phyloP scores from a whole-genome alignment of 35 echinoderm and acorn worm genomes.

The Apostichopus parvimensis region DNA sequence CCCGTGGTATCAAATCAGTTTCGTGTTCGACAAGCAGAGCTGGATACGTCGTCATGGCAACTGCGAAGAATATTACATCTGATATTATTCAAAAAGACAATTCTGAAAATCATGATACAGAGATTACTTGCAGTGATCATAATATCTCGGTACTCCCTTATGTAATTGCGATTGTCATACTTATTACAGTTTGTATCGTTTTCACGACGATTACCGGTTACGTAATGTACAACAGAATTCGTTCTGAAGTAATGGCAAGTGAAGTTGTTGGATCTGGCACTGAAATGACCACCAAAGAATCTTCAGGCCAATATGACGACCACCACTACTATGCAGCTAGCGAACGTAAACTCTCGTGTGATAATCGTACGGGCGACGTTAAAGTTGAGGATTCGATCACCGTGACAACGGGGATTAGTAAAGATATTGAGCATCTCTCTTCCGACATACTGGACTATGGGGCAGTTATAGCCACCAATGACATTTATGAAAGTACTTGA shows the following conservation, averaged over 20 bases:
- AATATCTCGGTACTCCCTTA: neutral
- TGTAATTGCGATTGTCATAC: neutral
- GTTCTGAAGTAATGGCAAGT: neutral
- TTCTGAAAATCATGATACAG: neutral
- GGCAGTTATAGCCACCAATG: neutral
- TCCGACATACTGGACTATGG: neutral
- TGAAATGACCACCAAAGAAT: neutral
- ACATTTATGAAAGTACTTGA: too few relatives aligned
- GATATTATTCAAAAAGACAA: neutral
- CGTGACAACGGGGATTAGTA: neutral
- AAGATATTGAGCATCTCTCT: neutral
- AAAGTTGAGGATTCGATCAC: neutral
- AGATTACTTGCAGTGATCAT: too few relatives aligned
- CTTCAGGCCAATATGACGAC: neutral
- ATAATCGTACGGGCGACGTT: neutral
- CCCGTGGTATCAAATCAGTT: neutral
- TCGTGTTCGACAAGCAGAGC: slow-evolving; percentile 3
- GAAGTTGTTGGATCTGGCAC: neutral
- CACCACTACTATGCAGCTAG: neutral
- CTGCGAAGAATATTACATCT: neutral
- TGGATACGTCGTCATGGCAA: neutral
- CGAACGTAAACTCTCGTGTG: neutral
- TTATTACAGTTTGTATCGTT: neutral
- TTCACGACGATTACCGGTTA: neutral
- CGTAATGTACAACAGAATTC: neutral